Conservation (phyloP, 1,140 invertebrate species). For the Portunus trituberculatus region DNA sequence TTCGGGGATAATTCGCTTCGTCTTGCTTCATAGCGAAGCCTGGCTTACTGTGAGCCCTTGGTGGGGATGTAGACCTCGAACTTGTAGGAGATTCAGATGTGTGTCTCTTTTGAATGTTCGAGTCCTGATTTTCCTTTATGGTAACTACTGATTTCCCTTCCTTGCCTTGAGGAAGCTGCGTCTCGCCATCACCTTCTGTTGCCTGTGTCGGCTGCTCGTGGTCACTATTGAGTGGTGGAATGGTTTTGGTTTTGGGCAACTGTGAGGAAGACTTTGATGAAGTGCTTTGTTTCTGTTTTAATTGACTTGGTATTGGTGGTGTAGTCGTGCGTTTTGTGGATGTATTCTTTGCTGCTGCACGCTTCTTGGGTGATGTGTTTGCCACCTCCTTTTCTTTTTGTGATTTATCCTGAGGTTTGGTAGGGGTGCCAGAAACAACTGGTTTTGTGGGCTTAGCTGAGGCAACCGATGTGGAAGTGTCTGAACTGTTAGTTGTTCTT, state of each 20-base stretch:
- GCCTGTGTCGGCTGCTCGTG: not conserved
- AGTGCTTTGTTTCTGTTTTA: not conserved
- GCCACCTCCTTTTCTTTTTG: not conserved
- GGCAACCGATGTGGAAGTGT: not conserved
- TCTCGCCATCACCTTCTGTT: not conserved
- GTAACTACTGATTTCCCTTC: not conserved
- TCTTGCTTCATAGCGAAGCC: not conserved
- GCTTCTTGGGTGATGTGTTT: not conserved
- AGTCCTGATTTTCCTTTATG: not conserved
- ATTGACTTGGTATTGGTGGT: slow-evolving; percentile 44
- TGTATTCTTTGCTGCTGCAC: not conserved
- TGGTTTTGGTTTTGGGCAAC: not conserved
- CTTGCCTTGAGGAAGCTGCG: not conserved
- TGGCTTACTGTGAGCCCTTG: slow-evolving; percentile 13
- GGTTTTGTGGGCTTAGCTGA: not conserved
- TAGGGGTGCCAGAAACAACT: not conserved
- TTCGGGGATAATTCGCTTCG: not conserved
- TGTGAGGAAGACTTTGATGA: not conserved
- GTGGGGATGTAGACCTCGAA: not conserved
- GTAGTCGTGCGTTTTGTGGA: slow-evolving; percentile 27
- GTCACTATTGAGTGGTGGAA: not conserved
- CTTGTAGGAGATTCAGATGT: not conserved
- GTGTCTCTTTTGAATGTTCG: not conserved
- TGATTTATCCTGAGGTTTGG: not conserved
- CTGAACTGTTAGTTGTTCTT: not conserved